Evolutionary conservation across 2,888 invertebrate genomes (phyloP).

Genomic region (Lochmaea crataegi): DNA sequence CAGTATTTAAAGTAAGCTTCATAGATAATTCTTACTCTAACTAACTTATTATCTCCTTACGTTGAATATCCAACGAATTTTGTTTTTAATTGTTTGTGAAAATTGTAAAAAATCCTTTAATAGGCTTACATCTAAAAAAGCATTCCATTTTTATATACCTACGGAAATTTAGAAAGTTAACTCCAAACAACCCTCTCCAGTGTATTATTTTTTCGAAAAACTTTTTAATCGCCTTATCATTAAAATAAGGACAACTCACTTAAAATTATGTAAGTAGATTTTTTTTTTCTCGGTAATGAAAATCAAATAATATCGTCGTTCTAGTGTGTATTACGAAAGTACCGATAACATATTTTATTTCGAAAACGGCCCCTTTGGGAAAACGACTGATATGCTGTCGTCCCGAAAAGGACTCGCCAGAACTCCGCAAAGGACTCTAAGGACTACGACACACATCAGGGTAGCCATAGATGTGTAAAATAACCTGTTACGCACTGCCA

Average conservation of each 20-base stretch:
- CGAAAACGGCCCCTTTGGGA: conserved; percentile 57
- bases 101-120: not conserved
- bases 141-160: not conserved
- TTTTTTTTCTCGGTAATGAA: conserved; percentile 40
- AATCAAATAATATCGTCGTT: conserved; percentile 52
- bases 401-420: conserved; percentile 51
- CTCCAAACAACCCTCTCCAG: not conserved
- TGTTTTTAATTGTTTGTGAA: conserved; percentile 30
- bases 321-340: conserved; percentile 44
- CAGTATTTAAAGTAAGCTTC: too few species aligned
- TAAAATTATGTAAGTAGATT: not conserved
- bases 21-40: not conserved
- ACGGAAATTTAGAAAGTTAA: not conserved
- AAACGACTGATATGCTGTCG: conserved; percentile 47
- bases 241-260: not conserved
- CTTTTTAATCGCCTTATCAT: not conserved
- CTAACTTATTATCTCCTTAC: conserved; percentile 2
- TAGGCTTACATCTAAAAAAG: not conserved
- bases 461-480: conserved; percentile 67
- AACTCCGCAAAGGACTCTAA: conserved; percentile 54
- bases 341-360: conserved; percentile 58
- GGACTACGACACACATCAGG: conserved; percentile 60
- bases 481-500: conserved; percentile 64
- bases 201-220: not conserved
- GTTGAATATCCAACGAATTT: too few species aligned